Evolutionary conservation across 1,140 invertebrate species (phyloP).

Genomic region (Drosophila ficusphila): DNA sequence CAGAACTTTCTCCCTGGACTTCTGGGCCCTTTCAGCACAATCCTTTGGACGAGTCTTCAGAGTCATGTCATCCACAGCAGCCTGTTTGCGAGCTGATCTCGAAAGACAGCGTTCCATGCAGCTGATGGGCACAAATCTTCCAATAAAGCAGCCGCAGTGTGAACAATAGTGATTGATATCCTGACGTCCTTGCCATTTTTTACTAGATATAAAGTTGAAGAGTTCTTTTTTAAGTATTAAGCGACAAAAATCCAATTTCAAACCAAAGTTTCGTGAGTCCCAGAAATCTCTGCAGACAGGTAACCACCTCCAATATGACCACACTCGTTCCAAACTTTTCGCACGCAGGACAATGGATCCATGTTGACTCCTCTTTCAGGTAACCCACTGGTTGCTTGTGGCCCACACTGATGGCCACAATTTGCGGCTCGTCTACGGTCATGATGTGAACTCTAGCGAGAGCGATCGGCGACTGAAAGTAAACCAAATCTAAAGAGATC

Average conservation of each 20-base stretch:
- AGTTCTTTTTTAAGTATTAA: too few relatives aligned
- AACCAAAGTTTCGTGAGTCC: slow-evolving; percentile 67
- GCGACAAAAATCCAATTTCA: background rate
- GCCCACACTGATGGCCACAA: slow-evolving; percentile 56
- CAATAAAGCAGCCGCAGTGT: slow-evolving; percentile 76
- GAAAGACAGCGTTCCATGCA: slow-evolving; percentile 72
- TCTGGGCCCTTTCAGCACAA: slow-evolving; percentile 67
- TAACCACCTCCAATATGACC: slow-evolving; percentile 65
- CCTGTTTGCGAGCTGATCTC: slow-evolving; percentile 55
- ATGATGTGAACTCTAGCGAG: slow-evolving; percentile 44
- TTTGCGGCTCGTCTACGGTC: slow-evolving; percentile 67
- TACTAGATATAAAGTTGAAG: too few relatives aligned
- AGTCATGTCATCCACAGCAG: slow-evolving; percentile 65
- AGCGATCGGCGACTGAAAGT: slow-evolving; percentile 33
- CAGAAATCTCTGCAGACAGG: slow-evolving; percentile 60
- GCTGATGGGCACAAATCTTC: slow-evolving; percentile 56
- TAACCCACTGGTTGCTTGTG: slow-evolving; percentile 52
- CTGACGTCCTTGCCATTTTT: slow-evolving; percentile 56
- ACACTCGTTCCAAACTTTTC: slow-evolving; percentile 53
- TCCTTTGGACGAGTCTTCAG: slow-evolving; percentile 66
- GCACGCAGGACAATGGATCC: slow-evolving; percentile 72
- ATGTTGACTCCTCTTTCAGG: slow-evolving; percentile 52
- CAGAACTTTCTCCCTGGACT: slow-evolving; percentile 54
- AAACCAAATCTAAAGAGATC: slow-evolving; percentile 8
- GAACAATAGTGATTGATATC: slow-evolving; percentile 79